These are phyloP conservation scores for Silvanus unidentatus DNA, from an alignment of 2,888 invertebrate species.

Conservation along the genomic window DNA sequence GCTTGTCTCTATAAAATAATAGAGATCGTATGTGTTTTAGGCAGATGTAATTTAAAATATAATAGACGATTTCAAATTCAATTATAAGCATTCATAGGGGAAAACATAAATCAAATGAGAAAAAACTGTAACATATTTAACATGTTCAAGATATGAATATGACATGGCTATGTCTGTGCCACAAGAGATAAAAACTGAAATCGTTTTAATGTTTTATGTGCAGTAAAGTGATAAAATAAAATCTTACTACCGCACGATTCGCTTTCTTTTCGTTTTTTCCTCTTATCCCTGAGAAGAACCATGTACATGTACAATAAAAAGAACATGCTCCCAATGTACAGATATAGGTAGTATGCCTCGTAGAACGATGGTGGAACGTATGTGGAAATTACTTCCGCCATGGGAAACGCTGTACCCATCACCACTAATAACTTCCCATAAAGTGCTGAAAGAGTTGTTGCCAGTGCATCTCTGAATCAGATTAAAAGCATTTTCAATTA, in stretches of 20 bases:
- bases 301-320: constrained; percentile 63
- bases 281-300: constrained; percentile 60
- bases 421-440: constrained; percentile 91
- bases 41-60: too few species aligned
- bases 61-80: too few species aligned
- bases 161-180: too few species aligned
- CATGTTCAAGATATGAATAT: too few species aligned
- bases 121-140: too few species aligned
- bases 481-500: background rate
- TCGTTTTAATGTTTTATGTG: too few species aligned
- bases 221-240: too few species aligned
- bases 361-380: constrained; percentile 92
- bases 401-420: constrained; percentile 91
- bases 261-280: constrained; percentile 29
- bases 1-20: constrained; percentile 15
- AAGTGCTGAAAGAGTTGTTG: constrained; percentile 83
- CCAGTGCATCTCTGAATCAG: constrained; percentile 72
- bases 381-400: constrained; percentile 93
- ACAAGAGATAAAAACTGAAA: too few species aligned
- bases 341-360: constrained; percentile 66
- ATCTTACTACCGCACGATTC: constrained; percentile 1
- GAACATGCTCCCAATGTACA: constrained; percentile 63
- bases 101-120: too few species aligned
- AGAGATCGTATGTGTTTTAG: background rate
- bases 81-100: too few species aligned